phyloP scores from a whole-genome alignment of 2,888 invertebrate genomes.

The Drosophila trichaetosa region DNA sequence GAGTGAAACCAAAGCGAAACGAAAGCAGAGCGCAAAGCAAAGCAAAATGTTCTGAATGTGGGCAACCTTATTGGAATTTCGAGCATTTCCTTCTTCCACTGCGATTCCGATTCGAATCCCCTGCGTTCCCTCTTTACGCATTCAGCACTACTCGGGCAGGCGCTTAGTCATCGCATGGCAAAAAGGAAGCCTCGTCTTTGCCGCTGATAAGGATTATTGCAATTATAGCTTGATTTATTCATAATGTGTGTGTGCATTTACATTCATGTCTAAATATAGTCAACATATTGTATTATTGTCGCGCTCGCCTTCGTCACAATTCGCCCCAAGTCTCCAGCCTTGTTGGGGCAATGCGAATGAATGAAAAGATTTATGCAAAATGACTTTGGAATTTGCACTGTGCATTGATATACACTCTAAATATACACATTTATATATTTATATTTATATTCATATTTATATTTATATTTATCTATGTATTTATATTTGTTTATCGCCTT shows the following conservation, averaged over 20 bases:
- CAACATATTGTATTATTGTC: constrained; percentile 14
- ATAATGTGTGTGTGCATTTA: constrained; percentile 24
- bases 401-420: constrained; percentile 3
- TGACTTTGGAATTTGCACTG: constrained; percentile 40
- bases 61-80: constrained; percentile 66
- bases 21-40: constrained; percentile 35
- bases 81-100: constrained; percentile 63
- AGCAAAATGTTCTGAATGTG: constrained; percentile 3
- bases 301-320: constrained; percentile 32
- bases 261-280: constrained; percentile 53
- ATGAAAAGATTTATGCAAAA: constrained; percentile 75
- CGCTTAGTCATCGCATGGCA: constrained; percentile 45
- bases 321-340: constrained; percentile 27
- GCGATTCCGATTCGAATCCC: constrained; percentile 38
- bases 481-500: constrained; percentile 46
- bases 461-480: constrained; percentile 26
- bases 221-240: constrained; percentile 37
- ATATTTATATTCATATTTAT: constrained; percentile 1
- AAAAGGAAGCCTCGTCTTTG: constrained; percentile 44
- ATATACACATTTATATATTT: constrained; percentile 1
- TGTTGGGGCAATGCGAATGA: constrained; percentile 33
- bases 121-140: constrained; percentile 6
- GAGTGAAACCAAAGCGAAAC: constrained; percentile 10
- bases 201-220: constrained; percentile 64
- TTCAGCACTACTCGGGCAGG: constrained; percentile 8